Evolutionary conservation across 2,797 vertebrate genomes (phyloP), one percentile per base, ranked within the genome.

Genomic region (Acrocephalus scirpaceus): DNA sequence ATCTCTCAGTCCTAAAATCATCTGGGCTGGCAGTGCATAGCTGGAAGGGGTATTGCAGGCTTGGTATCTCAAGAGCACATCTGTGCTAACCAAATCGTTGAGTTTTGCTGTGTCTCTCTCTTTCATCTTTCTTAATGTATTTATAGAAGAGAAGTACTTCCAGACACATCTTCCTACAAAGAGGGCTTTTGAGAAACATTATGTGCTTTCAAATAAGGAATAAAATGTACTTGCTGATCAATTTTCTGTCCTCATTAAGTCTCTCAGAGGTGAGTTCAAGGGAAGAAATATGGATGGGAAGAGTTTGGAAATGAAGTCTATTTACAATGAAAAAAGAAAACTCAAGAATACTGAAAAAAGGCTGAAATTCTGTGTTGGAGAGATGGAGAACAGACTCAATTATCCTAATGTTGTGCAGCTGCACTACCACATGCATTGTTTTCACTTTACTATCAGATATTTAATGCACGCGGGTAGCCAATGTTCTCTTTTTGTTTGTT

Each of bases 181-280:
- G 67, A 71, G 7, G 44, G 50, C 67, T 76, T 87, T 34, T 51
- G 66, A 93, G 71, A 92, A 89, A 85, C 44, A 53, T 75, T 77
- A 72, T 73, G 69, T 85, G 67, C 88, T 85, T 93, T 95, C 89
- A 95, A 90, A 86, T 91, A 83, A 72, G 66, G 44, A 92, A 89
- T 78, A 80, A 94, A 91, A 57, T 76, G 60, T 86, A 81, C 85
- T 92, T 1, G 1, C 51, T 60, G 70, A 90, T 96, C 92, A 90
- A 83, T 95, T 94, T 94, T 95, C 86, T 82, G 87, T 73, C 82
- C 86, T 96, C 90, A 86, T 94, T 94, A 93, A 91, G 87, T 94
- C 85, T 81, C 79, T 95, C 91, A 92, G 56, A 92, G 85, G 62
- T 86, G 79, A 95, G 51, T 92, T 95, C 54, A 90, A 92, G 80